These are phyloP conservation scores for Nesoenas mayeri DNA, from an alignment of 2,113 vertebrate species.

Conservation along the genomic window DNA sequence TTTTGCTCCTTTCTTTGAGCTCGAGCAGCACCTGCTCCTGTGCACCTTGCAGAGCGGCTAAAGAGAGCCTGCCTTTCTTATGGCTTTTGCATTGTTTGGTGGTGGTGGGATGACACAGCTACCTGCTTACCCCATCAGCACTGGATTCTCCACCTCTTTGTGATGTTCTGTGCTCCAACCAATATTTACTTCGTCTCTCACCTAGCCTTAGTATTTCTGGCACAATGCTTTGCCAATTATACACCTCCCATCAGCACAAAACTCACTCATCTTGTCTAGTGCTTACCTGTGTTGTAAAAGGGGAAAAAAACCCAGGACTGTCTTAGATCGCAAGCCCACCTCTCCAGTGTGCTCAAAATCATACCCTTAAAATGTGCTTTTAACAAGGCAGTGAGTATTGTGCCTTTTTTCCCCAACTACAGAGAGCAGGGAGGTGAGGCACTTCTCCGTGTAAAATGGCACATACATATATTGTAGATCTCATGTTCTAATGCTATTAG, in stretches of 20 bases:
- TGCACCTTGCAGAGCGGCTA: background rate
- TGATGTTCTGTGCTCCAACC: background rate
- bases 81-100: background rate
- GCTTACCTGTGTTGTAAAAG: background rate
- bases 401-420: background rate
- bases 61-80: background rate
- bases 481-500: slow-evolving; percentile 60
- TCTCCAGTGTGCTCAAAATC: background rate
- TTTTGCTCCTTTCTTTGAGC: background rate
- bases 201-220: background rate
- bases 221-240: background rate
- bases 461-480: slow-evolving; percentile 26
- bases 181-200: background rate
- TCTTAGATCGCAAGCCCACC: background rate
- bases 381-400: background rate
- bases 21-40: background rate
- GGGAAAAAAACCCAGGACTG: background rate
- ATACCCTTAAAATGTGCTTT: background rate
- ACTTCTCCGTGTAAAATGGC: slow-evolving; percentile 23
- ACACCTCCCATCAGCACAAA: background rate
- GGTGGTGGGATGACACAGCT: background rate
- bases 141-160: background rate
- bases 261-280: background rate
- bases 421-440: slow-evolving; percentile 7
- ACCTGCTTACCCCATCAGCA: background rate